Percentiles rank a stretch among this genome's conserved stretches.
Evolutionary conservation across 1,140 invertebrate genomes (phyloP).

Genomic region (Pogonomyrmex barbatus): DNA sequence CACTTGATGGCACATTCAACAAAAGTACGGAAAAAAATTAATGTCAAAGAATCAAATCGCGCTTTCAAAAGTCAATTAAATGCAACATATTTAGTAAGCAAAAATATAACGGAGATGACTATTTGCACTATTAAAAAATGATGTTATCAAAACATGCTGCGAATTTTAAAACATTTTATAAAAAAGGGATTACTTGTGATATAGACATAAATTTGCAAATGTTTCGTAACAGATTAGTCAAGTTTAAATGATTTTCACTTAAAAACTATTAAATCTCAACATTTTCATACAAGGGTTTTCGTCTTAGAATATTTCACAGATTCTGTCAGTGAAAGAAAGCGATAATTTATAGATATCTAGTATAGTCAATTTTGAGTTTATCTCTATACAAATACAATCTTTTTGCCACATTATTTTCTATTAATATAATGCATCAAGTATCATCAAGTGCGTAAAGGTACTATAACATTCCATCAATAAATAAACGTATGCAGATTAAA

Average conservation of each 20-base stretch:
- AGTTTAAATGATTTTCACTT: no score
- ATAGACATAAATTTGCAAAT: background rate
- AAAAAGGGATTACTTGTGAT: background rate
- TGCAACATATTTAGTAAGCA: background rate
- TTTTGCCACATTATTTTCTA: constrained; percentile 8
- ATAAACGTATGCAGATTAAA: constrained; percentile 65
- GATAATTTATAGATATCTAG: no score
- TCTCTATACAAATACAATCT: constrained; percentile 8
- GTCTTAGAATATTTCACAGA: no score
- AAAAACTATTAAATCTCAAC: no score
- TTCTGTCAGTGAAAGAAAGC: no score
- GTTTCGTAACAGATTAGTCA: no score
- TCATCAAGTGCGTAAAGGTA: constrained; percentile 68
- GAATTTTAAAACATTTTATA: background rate
- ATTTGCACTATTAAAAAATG: no score
- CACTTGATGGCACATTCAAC: constrained; percentile 68
- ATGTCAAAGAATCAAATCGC: background rate
- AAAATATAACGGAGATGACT: no score
- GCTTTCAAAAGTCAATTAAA: background rate
- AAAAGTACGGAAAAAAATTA: background rate
- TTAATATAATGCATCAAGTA: constrained; percentile 39
- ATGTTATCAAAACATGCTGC: background rate
- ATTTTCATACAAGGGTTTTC: no score
- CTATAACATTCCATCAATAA: constrained; percentile 67
- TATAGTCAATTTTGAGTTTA: background rate